Base-by-base conservation (phyloP, 64 coral and sea anemone species). In the Porites lutea region DNA sequence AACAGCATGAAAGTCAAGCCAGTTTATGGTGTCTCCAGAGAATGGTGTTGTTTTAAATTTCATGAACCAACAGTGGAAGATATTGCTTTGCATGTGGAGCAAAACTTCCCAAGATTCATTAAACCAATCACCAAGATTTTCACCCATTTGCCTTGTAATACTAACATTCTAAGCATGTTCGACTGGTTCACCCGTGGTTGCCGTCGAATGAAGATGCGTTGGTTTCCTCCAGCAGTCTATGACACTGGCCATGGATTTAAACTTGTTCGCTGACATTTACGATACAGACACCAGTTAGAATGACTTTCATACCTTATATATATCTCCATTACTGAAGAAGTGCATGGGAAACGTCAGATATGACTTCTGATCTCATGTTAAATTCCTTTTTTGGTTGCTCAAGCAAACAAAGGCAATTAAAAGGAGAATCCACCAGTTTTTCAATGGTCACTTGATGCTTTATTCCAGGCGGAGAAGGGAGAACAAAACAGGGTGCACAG, bases 191-290 rank as follows among this genome's bases (percentile, higher is more conserved):
- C 84, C 52, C 83, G 63, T 69, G 58, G 77, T 13, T 95, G 69
- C 20, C 85, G 93, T 71, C 87, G 89, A 73, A 54, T 98, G 49
- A 98, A 95, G 65, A 92, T 98, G 89, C 94, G 95, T 47, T 98
- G 89, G 89, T 98, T 95, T 71, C 86, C 92, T 2, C 96, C 96
- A 64, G 53, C 86, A 70, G 83, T 95, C 8, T 95, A 91, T 81
- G 96, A 98, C 45, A 98, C 96, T 92, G 96, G 96, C 8, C 96
- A 98, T 76, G 96, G 96, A 52, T 98, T 98, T 78, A 95, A 98
- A 60, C 96, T 98, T 88, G 79, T 95, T 8, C 63, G 77, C n/a
- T 93, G 75, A 87, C 10, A 10, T 5, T 62, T 12, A 13, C 21
- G n/a, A 22, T 18, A 62, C 4, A 8, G 0, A 13, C 61, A 52